A percentile compares a stretch with the other conserved stretches of the same genome.
Conservation (phyloP, 2,888 invertebrate species). For the Ochlodes sylvanus region DNA sequence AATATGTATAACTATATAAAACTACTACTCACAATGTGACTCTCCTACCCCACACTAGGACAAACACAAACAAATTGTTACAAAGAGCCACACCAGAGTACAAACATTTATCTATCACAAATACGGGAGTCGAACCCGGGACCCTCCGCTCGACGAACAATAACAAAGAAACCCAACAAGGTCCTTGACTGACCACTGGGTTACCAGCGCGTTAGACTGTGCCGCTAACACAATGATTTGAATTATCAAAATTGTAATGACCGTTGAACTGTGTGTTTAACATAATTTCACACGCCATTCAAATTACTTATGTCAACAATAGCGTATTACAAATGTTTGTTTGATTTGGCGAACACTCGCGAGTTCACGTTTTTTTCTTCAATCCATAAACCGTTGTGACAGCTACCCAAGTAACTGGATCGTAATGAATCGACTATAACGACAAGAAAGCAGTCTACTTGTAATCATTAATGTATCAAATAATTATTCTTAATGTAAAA, state of each 20-base stretch:
- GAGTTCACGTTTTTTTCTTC: background rate
- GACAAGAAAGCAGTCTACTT: background rate
- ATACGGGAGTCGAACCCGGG: no score
- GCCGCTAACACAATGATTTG: background rate
- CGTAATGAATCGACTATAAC: background rate
- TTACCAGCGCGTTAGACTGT: slow-evolving; percentile 25
- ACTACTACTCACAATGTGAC: no score
- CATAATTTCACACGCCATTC: background rate
- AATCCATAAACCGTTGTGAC: background rate
- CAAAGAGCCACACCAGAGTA: no score
- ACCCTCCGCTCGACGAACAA: no score
- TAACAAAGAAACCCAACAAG: no score
- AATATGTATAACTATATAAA: no score
- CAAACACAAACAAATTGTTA: no score
- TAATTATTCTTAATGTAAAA: no score
- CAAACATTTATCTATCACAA: no score
- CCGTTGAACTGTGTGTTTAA: background rate
- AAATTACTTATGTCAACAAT: background rate
- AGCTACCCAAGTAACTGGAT: background rate
- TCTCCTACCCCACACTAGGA: no score
- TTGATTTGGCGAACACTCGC: background rate
- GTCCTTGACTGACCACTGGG: no score
- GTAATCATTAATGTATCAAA: no score
- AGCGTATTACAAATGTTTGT: background rate
- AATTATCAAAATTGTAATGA: background rate